These are phyloP conservation scores for Scopus umbretta DNA, from an alignment of 2,113 vertebrate species.

Conservation along the genomic window DNA sequence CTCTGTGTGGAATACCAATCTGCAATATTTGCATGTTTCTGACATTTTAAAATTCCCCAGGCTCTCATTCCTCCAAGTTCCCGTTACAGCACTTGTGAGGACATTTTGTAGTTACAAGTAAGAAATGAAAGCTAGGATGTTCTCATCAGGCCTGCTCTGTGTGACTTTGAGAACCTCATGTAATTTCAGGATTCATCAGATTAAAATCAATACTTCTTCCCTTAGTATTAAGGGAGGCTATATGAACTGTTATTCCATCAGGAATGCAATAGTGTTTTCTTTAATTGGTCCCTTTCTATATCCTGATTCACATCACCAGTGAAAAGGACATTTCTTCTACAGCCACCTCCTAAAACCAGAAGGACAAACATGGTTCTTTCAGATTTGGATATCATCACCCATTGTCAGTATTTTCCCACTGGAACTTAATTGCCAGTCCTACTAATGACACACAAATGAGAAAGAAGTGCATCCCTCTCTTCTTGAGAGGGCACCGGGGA, in stretches of 20 bases:
- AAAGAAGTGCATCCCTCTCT: background rate
- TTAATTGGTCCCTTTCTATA: accelerated
- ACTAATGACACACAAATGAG: accelerated
- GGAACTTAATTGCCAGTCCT: background rate
- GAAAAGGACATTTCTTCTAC: background rate
- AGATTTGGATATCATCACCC: background rate
- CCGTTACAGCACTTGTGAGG: background rate
- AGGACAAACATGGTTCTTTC: background rate
- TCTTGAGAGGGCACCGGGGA: background rate
- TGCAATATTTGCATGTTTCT: background rate
- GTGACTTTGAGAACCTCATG: background rate
- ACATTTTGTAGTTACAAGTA: background rate
- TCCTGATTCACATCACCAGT: background rate
- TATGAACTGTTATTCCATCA: background rate
- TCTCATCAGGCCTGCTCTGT: background rate
- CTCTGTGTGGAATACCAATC: slow-evolving; percentile 37
- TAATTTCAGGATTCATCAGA: background rate
- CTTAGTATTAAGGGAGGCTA: background rate
- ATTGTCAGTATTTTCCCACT: background rate
- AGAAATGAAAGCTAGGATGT: background rate
- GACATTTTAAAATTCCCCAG: slow-evolving; percentile 13
- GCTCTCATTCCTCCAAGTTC: background rate
- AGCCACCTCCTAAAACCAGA: background rate
- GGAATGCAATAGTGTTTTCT: background rate
- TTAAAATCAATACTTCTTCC: background rate